Conservation (phyloP, 2,113 vertebrate genomes). For the Pan troglodytes region DNA sequence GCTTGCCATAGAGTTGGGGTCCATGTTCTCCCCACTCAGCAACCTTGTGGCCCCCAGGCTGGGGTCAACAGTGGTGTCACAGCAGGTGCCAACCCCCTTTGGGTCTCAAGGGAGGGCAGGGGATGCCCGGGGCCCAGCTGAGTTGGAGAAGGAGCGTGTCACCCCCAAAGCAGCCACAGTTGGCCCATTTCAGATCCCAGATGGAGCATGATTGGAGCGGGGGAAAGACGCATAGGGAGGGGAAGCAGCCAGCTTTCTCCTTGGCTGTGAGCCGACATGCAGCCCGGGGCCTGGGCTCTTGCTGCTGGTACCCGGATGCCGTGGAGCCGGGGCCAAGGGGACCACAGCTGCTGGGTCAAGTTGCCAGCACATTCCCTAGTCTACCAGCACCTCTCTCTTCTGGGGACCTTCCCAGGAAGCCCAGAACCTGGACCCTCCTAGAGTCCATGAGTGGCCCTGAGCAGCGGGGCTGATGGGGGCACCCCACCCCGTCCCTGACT, state of each 20-base stretch:
- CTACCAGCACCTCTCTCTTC: neutral
- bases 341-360: neutral
- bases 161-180: neutral
- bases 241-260: neutral
- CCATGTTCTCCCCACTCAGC: neutral
- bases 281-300: neutral
- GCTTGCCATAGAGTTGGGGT: neutral
- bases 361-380: neutral
- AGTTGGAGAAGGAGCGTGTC: neutral
- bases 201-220: fast-evolving
- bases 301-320: fast-evolving
- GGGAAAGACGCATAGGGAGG: fast-evolving
- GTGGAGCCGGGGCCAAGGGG: neutral
- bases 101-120: neutral
- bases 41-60: neutral
- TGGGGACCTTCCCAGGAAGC: slow-evolving; percentile 48
- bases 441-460: neutral
- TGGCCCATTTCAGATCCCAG: neutral
- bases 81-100: slow-evolving; percentile 78
- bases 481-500: neutral
- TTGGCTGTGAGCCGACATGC: no score
- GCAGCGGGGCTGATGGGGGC: no score
- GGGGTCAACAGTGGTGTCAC: slow-evolving; percentile 89
- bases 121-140: neutral
- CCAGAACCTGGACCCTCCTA: slow-evolving; percentile 80